A percentile compares a stretch with the other conserved stretches of the same genome.
phyloP scores from a whole-genome alignment of 2,888 invertebrate species.

The Eubasilissa splendida region DNA sequence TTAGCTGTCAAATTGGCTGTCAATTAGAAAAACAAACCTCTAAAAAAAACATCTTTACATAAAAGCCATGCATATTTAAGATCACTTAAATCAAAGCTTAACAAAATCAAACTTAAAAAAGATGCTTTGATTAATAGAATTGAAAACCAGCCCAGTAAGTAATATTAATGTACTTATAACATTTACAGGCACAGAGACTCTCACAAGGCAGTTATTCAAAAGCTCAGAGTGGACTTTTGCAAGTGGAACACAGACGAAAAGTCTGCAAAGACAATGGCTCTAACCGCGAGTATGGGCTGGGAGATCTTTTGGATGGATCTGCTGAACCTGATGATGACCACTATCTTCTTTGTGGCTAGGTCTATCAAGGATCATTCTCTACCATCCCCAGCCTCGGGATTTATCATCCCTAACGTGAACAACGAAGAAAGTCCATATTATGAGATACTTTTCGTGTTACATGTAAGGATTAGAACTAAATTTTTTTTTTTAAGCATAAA shows the following conservation, averaged over 20 bases:
- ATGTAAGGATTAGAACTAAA: constrained; percentile 23
- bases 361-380: constrained; percentile 47
- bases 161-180: too few species aligned
- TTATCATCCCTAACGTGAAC: constrained; percentile 42
- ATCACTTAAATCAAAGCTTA: too few species aligned
- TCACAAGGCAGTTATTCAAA: constrained; percentile 32
- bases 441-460: constrained; percentile 47
- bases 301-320: constrained; percentile 49
- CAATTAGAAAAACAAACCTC: too few species aligned
- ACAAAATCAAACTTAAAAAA: not conserved
- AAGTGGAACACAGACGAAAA: constrained; percentile 44
- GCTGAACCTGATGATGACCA: constrained; percentile 41
- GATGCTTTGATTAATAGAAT: not conserved
- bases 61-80: too few species aligned
- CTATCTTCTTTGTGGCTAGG: constrained; percentile 40
- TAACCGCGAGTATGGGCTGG: constrained; percentile 44
- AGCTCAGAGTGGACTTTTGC: constrained; percentile 43
- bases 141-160: too few species aligned
- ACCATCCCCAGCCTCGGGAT: constrained; percentile 50
- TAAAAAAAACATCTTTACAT: too few species aligned
- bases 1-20: too few species aligned
- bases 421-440: constrained; percentile 49
- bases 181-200: constrained; percentile 37
- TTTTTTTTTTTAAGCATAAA: too few species aligned
- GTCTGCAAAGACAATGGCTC: constrained; percentile 36